phyloP scores from a whole-genome alignment of 2,888 invertebrate species.

The Apotomis betuletana region DNA sequence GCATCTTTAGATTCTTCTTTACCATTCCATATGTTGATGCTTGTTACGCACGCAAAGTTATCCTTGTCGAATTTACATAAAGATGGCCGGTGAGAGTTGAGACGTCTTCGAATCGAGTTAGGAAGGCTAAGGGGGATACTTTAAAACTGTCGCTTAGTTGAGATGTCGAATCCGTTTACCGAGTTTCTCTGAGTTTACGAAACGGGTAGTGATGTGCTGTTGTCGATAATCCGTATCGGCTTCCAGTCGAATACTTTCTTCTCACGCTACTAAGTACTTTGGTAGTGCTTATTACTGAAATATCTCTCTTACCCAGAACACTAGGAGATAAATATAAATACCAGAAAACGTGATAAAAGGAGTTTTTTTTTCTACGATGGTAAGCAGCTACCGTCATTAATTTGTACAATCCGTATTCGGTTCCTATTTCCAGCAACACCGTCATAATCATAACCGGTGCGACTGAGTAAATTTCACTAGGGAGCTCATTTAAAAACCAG shows the following conservation, averaged over 20 bases:
- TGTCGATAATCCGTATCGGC: constrained; percentile 10
- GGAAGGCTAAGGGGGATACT: constrained; percentile 67
- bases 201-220: constrained; percentile 27
- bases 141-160: constrained; percentile 82
- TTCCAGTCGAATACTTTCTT: not conserved
- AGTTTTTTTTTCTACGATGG: too few species aligned
- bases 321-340: too few species aligned
- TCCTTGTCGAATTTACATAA: constrained; percentile 78
- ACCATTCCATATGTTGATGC: constrained; percentile 48
- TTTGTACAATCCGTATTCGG: too few species aligned
- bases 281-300: too few species aligned
- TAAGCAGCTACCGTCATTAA: too few species aligned
- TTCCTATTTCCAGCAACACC: too few species aligned
- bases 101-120: constrained; percentile 79
- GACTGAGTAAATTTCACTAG: too few species aligned
- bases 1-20: constrained; percentile 14
- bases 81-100: constrained; percentile 72
- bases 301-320: too few species aligned
- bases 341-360: too few species aligned
- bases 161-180: constrained; percentile 79
- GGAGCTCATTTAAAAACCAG: too few species aligned
- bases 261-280: too few species aligned
- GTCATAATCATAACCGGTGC: too few species aligned
- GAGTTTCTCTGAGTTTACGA: constrained; percentile 65
- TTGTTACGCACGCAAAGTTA: constrained; percentile 56